These are phyloP conservation scores for Pseudobourletiella spinata DNA, from an alignment of 1,140 invertebrate genomes.

Conservation along the genomic window DNA sequence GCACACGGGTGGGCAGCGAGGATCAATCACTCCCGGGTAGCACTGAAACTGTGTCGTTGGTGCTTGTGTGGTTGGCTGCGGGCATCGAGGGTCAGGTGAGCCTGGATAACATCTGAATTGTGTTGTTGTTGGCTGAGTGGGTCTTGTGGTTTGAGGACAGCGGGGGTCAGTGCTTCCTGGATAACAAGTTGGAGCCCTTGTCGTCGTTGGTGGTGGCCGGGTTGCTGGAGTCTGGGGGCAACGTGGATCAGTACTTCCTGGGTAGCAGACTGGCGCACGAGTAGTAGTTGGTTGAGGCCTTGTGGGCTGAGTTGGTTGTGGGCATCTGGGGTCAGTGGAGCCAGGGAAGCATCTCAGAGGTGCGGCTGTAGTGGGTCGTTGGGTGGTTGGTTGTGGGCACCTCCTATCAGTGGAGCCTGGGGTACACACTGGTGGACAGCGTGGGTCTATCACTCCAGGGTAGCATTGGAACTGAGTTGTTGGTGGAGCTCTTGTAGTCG, in stretches of 20 bases:
- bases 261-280: constrained; percentile 3
- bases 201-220: no score
- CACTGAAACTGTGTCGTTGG: background rate
- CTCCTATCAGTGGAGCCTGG: no score
- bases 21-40: constrained; percentile 32
- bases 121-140: constrained; percentile 11
- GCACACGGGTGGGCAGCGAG: constrained; percentile 39
- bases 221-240: constrained; percentile 8
- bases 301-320: no score
- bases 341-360: no score
- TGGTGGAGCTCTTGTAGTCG: no score
- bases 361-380: background rate
- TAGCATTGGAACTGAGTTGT: constrained; percentile 31
- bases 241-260: background rate
- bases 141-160: background rate
- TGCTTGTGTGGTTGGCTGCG: constrained; percentile 37
- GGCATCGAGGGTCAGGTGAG: constrained; percentile 51
- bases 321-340: no score
- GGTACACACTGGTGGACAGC: no score
- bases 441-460: no score
- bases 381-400: constrained; percentile 36
- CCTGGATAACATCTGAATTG: no score
- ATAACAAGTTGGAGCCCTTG: no score
- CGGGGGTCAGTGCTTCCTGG: no score
- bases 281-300: background rate